Evolutionary conservation across 2,113 vertebrate genomes (phyloP).

Genomic region (Xyliphius kryptos): DNA sequence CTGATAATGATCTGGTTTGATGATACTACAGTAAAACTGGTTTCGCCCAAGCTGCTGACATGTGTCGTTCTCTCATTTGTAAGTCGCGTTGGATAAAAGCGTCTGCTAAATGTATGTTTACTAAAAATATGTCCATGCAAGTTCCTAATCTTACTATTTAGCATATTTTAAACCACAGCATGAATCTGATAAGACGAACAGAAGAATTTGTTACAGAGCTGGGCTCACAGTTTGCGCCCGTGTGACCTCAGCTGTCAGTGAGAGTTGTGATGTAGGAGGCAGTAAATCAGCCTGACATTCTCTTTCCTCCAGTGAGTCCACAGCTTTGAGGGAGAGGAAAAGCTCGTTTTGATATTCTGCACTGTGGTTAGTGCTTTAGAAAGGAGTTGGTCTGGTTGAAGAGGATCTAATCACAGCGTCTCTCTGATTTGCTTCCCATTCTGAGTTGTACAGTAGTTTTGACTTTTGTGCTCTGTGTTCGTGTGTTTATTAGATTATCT

Average conservation of each 20-base stretch:
- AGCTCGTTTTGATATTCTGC: conserved; percentile 28
- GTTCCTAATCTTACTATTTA: background rate
- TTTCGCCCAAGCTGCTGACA: no score
- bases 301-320: conserved; percentile 25
- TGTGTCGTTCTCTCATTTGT: no score
- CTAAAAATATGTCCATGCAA: background rate
- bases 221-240: background rate
- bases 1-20: no score
- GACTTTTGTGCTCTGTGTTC: background rate
- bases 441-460: conserved; percentile 7
- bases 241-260: background rate
- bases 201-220: conserved; percentile 2
- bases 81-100: no score
- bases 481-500: background rate
- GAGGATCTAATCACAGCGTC: conserved; percentile 32
- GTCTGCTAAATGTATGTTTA: background rate
- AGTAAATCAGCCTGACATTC: conserved; percentile 28
- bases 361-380: conserved; percentile 23
- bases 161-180: conserved; percentile 1
- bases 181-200: conserved; percentile 11
- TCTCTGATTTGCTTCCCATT: conserved; percentile 24
- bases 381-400: conserved; percentile 17
- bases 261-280: conserved; percentile 4
- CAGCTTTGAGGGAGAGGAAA: conserved; percentile 18
- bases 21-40: no score